A percentile compares a stretch with the other conserved stretches of the same genome.
These are phyloP conservation scores for Sesamia nonagrioides DNA, from an alignment of 1,140 invertebrate genomes.

Conservation along the genomic window DNA sequence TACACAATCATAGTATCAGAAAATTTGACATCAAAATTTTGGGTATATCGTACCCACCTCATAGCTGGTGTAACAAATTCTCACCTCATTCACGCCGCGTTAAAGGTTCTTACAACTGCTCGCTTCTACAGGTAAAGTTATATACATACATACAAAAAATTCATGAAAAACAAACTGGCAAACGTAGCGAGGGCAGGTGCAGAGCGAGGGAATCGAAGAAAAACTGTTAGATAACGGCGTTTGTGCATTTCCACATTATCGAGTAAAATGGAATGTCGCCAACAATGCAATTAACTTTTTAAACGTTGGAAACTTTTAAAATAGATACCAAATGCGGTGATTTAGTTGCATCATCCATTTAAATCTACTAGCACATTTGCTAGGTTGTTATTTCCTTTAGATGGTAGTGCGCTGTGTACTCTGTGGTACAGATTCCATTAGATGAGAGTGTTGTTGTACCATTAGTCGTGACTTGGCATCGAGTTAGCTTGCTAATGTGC, in stretches of 20 bases:
- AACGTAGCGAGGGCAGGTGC: constrained; percentile 56
- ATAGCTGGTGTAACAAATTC: no score
- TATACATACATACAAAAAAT: neutral
- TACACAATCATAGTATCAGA: no score
- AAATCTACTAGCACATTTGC: constrained; percentile 30
- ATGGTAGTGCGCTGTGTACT: constrained; percentile 10
- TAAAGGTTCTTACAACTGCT: neutral
- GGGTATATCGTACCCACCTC: no score
- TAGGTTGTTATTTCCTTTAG: constrained; percentile 39
- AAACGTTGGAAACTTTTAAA: constrained; percentile 51
- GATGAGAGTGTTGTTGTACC: constrained; percentile 62
- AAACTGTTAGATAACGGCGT: constrained; percentile 63
- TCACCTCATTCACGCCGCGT: no score
- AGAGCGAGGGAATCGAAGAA: constrained; percentile 58
- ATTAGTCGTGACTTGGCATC: constrained; percentile 79
- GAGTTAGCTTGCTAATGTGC: constrained; percentile 77
- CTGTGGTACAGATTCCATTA: constrained; percentile 49
- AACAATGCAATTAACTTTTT: constrained; percentile 64
- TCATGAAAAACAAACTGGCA: constrained; percentile 29
- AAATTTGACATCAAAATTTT: no score
- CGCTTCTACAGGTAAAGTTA: no score
- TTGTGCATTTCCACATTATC: constrained; percentile 68
- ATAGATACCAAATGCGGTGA: constrained; percentile 38
- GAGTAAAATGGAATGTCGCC: constrained; percentile 57
- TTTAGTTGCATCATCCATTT: constrained; percentile 30